phyloP scores from a whole-genome alignment of 2,888 invertebrate species.

The Adelphocoris suturalis region DNA sequence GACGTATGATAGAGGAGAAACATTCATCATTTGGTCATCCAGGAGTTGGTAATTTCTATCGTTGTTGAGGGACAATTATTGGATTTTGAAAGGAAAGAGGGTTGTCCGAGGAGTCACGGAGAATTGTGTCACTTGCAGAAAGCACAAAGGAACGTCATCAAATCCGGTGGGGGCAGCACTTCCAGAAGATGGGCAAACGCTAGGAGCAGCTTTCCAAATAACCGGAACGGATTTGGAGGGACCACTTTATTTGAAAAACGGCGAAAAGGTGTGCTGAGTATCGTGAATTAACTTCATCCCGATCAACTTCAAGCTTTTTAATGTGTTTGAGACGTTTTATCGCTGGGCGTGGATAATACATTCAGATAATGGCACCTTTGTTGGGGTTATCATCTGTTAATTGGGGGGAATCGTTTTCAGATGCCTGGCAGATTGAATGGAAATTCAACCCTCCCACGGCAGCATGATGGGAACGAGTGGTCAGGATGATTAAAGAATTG shows the following conservation, averaged over 20 bases:
- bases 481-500: neutral
- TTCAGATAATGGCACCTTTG: neutral
- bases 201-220: conserved; percentile 13
- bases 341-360: neutral
- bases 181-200: neutral
- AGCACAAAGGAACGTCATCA: neutral
- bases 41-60: neutral
- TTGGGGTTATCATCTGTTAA: neutral
- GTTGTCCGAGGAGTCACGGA: neutral
- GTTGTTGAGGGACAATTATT: neutral
- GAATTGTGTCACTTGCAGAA: neutral
- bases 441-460: neutral
- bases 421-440: neutral
- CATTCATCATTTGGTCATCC: neutral
- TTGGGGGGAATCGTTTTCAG: conserved; percentile 8
- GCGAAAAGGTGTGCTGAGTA: neutral
- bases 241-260: conserved; percentile 1
- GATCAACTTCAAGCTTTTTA: neutral
- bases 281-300: neutral
- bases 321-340: conserved; percentile 23
- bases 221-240: neutral
- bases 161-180: neutral
- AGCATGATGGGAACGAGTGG: neutral
- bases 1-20: neutral
- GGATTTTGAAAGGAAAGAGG: neutral